phyloP scores from a whole-genome alignment of 53 echinoderm and acorn worm species.

The Hippasteria phrygiana region DNA sequence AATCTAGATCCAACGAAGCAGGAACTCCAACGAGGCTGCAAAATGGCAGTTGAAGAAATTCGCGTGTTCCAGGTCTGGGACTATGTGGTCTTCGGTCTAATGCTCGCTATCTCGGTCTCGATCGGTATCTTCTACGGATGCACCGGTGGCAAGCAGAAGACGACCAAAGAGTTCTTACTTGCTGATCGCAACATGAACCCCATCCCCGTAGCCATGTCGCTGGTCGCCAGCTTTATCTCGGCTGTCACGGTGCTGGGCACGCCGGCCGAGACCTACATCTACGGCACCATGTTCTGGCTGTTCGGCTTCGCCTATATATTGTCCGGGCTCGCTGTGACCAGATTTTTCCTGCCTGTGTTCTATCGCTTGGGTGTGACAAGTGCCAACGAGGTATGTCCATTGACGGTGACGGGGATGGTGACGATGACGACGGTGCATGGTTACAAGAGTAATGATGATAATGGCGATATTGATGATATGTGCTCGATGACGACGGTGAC shows the following conservation, averaged over 20 bases:
- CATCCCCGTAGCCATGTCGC: conserved; percentile 83
- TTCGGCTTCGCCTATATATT: conserved; percentile 63
- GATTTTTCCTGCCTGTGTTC: conserved; percentile 50
- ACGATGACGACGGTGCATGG: too few relatives aligned
- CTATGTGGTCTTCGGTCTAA: conserved; percentile 78
- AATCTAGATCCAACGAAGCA: too few relatives aligned
- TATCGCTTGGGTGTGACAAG: conserved; percentile 60
- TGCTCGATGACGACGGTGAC: background rate
- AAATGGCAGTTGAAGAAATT: conserved; percentile 42
- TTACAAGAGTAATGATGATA: too few relatives aligned
- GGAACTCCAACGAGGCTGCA: background rate
- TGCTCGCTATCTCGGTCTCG: conserved; percentile 70
- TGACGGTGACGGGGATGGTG: background rate
- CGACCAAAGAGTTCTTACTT: conserved; percentile 81
- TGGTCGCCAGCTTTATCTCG: conserved; percentile 83
- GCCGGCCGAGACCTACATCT: conserved; percentile 87
- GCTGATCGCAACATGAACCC: conserved; percentile 88
- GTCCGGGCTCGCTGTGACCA: conserved; percentile 2
- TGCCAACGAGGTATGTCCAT: conserved; percentile 67
- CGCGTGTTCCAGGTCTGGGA: conserved; percentile 72
- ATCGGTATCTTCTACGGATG: conserved; percentile 86
- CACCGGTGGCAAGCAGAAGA: conserved; percentile 80
- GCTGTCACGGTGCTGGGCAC: conserved; percentile 86
- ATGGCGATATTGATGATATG: background rate
- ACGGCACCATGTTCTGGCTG: conserved; percentile 82